A percentile compares a stretch with the other conserved stretches of the same genome.
phyloP scores from a whole-genome alignment of 2,113 vertebrate species.

The Cyanocitta stelleri region DNA sequence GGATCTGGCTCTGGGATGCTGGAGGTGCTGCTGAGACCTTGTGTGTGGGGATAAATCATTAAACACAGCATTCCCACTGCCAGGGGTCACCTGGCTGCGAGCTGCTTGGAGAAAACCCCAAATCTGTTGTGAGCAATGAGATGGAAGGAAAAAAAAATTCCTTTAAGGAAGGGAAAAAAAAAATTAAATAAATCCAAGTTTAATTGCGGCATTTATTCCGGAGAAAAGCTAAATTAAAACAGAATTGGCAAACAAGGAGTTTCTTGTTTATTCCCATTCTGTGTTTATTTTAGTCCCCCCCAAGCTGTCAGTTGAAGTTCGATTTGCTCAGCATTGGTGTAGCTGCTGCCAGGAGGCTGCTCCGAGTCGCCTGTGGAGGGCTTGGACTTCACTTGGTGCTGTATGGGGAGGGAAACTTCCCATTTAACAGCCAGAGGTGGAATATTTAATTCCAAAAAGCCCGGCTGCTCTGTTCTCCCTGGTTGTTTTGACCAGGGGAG shows the following conservation, averaged over 20 bases:
- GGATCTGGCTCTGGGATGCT: background rate
- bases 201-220: background rate
- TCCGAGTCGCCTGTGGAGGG: fast-evolving
- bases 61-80: background rate
- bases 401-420: background rate
- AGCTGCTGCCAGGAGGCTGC: background rate
- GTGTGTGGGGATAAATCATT: background rate
- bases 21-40: background rate
- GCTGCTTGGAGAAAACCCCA: background rate
- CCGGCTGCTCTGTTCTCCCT: background rate
- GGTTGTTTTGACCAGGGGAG: background rate
- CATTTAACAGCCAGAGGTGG: background rate
- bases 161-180: background rate
- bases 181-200: background rate
- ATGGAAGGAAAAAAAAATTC: background rate
- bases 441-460: background rate
- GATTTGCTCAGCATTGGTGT: background rate
- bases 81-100: background rate
- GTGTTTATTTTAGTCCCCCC: background rate
- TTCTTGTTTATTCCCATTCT: background rate
- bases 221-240: background rate
- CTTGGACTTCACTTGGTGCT: background rate
- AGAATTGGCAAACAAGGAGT: background rate
- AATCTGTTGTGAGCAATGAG: background rate
- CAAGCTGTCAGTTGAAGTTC: background rate